Base-by-base conservation (phyloP, 2,888 invertebrate species). In the Clepsis dumicolana region DNA sequence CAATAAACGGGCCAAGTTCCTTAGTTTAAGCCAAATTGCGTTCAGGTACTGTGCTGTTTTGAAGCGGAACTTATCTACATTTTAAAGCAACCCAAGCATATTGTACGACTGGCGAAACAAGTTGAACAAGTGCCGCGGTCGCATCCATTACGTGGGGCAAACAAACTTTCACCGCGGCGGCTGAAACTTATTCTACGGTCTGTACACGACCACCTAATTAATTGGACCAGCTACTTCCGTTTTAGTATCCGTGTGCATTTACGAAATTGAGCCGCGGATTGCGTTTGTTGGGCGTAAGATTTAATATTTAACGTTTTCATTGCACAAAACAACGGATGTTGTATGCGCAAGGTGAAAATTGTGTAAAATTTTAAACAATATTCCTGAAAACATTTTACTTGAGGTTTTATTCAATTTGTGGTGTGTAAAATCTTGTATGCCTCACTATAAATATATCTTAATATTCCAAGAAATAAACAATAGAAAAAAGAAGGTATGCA, bases 81-180 rank as follows among this genome's bases (percentile, higher is more conserved):
- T 68, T 68, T 68, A 68, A 68, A 68, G 59, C 56, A 68, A 63
- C 63, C 62, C 48, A 35, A 66, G 62, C 68, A 68, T 68, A 68
- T 68, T 71, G 75, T 77, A 76, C 75, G 68, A 68, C 59, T 68
- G 70, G 67, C 63, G 74, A 79, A 80, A 83, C 80, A 83, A 81
- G 81, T 79, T 73, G 78, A 79, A 82, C 80, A 82, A 81, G 80
- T 79, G 73, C 72, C 73, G 78, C 72, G 79, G 85, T 85, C 77
- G 75, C 82, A 82, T 85, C 83, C 81, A 84, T 85, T 85, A 85
- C 81, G 75, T 64, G 61, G 72, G 64, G 74, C 72, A 76, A 84
- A 83, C 83, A 83, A 85, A 85, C 79, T 85, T 85, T 68, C 53
- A 74, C 80, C 80, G 72, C 75, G 64, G 72, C 70, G 75, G 72